Conservation (phyloP, 2,113 vertebrate genomes). For the Salvator merianae region DNA sequence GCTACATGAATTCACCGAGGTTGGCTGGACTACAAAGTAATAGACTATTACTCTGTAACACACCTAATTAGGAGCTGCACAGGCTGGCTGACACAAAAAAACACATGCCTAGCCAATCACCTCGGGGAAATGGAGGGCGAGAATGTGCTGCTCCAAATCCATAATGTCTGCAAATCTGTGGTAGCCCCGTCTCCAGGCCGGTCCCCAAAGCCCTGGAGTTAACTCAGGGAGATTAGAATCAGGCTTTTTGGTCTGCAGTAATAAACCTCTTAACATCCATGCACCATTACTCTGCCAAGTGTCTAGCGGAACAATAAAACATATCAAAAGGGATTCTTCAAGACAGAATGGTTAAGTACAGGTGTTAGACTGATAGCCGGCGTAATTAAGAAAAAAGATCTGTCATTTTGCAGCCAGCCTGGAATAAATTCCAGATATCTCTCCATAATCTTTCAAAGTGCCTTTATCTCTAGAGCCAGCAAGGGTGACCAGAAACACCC, state of each 20-base stretch:
- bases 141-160: neutral
- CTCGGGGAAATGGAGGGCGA: neutral
- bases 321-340: slow-evolving; percentile 46
- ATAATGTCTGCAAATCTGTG: neutral
- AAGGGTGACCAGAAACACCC: slow-evolving; percentile 58
- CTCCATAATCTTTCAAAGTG: slow-evolving; percentile 48
- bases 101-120: neutral
- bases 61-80: neutral
- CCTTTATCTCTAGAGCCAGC: slow-evolving; percentile 48
- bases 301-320: slow-evolving; percentile 41
- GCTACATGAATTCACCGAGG: neutral
- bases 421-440: slow-evolving; percentile 67
- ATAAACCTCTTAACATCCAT: fast-evolving
- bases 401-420: slow-evolving; percentile 53
- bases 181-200: fast-evolving
- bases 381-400: slow-evolving; percentile 70
- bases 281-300: neutral
- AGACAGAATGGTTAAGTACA: slow-evolving; percentile 59
- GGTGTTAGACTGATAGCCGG: slow-evolving; percentile 57
- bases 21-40: fast-evolving
- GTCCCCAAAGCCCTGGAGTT: fast-evolving
- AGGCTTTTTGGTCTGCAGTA: fast-evolving
- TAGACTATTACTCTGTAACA: neutral
- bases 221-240: fast-evolving
- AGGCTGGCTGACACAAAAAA: neutral